Evolutionary conservation across 2,888 invertebrate genomes (phyloP), one percentile per base, ranked within the genome.

Genomic region (Coleophora deauratella): DNA sequence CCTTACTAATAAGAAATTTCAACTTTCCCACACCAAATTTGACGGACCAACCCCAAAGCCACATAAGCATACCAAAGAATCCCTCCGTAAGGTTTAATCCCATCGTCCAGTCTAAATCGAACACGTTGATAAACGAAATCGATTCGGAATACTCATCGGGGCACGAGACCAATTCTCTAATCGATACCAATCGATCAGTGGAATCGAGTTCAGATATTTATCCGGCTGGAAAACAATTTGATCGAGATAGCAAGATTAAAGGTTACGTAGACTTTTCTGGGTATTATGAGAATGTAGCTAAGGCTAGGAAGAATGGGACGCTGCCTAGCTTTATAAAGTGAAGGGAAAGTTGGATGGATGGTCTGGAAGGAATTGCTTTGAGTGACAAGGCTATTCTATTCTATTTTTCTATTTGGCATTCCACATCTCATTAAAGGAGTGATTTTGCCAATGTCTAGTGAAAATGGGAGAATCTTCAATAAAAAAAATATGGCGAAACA

Each of bases 211-310:
- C 79, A 0, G 84, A 84, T 57, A 72, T 79, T 0, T 79, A 82
- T 55, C 74, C 80, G 2, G 66, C 47, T n/a, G 66, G 64, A 0
- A 57, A 71, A 30, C 65, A 68, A 27, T 74, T 69, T 32, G 91
- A 93, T 57, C 88, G 87, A 51, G 90, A 93, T 59, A 88, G 90
- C 14, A 89, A 88, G 59, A 91, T 96, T 2, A 89, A 89, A 40
- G 89, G 94, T 0, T 96, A 97, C 64, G 95, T 97, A 0, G 93
- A 95, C 70, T 97, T 97, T 70, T 86, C 91, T 0, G 91, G 91
- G 58, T 97, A 92, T 78, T 94, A 91, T 55, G 87, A 88, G 44
- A 92, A 91, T 61, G 88, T 93, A 0, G 90, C 91, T 32, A 88
- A 87, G 48, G 92, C 92, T 2, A 86, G 88, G 47, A 77, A 79